Conservation (phyloP, 2,113 vertebrate species). For the Hiodon alosoides region DNA sequence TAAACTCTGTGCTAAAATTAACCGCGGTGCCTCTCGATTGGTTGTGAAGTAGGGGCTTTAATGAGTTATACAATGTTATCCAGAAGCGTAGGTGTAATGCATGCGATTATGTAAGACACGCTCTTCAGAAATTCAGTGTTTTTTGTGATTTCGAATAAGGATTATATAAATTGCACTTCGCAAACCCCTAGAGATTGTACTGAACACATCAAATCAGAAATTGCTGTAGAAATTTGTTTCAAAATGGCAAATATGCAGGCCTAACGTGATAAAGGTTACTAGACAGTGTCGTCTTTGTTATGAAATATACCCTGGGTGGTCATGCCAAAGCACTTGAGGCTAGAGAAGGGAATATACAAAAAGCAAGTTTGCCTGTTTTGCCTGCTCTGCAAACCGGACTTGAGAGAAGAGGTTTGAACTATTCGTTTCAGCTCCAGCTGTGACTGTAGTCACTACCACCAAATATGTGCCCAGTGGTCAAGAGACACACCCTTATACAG, state of each 20-base stretch:
- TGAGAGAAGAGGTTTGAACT: background rate
- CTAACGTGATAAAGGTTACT: too few relatives aligned
- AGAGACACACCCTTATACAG: background rate
- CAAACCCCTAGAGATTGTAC: background rate
- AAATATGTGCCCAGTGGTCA: background rate
- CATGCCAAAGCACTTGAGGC: too few relatives aligned
- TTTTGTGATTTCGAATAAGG: background rate
- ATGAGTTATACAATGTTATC: background rate
- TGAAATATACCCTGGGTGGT: too few relatives aligned
- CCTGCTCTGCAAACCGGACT: background rate
- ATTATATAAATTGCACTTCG: background rate
- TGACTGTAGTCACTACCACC: background rate
- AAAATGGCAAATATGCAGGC: too few relatives aligned
- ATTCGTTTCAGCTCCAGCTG: slow-evolving; percentile 1
- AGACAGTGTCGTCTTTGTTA: too few relatives aligned
- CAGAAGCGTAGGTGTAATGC: background rate
- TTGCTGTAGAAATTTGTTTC: too few relatives aligned
- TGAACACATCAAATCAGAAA: too few relatives aligned
- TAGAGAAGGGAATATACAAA: background rate
- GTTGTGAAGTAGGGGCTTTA: background rate
- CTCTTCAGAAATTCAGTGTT: background rate
- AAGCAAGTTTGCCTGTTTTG: background rate
- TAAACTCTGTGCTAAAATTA: background rate
- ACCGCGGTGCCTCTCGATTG: background rate
- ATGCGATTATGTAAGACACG: background rate